A percentile compares a stretch with the other conserved stretches of the same genome.
Evolutionary conservation across 2,888 invertebrate genomes (phyloP).

Genomic region (Drosophila kambysellisi): DNA sequence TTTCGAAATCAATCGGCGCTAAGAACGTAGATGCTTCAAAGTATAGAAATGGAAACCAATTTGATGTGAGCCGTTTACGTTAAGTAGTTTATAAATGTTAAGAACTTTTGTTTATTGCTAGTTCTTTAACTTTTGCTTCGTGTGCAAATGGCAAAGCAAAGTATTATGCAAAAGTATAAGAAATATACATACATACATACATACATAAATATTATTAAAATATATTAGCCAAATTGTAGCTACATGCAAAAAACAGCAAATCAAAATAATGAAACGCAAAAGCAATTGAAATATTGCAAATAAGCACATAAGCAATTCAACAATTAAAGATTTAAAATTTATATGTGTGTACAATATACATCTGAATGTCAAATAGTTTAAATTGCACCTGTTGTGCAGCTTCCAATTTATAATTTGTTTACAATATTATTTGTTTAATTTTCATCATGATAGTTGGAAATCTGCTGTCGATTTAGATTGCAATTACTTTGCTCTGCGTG

Average conservation of each 20-base stretch:
- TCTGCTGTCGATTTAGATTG: slow-evolving; percentile 24
- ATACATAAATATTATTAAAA: slow-evolving; percentile 53
- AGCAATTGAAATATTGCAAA: slow-evolving; percentile 46
- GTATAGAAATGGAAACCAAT: slow-evolving; percentile 22
- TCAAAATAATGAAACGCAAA: slow-evolving; percentile 10
- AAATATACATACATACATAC: slow-evolving; percentile 38
- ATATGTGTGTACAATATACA: slow-evolving; percentile 29
- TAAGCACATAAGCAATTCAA: slow-evolving; percentile 47
- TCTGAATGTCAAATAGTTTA: slow-evolving; percentile 54
- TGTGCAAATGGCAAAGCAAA: slow-evolving; percentile 61
- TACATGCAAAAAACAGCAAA: slow-evolving; percentile 8
- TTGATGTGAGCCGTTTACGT: slow-evolving; percentile 71
- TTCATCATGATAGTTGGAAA: slow-evolving; percentile 2
- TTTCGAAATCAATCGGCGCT: not conserved
- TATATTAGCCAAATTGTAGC: slow-evolving; percentile 60
- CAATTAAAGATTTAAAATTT: slow-evolving; percentile 10
- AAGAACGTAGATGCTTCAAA: slow-evolving; percentile 4
- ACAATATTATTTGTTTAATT: slow-evolving; percentile 17
- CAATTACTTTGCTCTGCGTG: slow-evolving; percentile 55
- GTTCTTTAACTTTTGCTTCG: slow-evolving; percentile 62
- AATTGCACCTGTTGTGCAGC: slow-evolving; percentile 39
- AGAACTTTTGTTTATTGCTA: slow-evolving; percentile 67
- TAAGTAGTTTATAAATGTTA: slow-evolving; percentile 60
- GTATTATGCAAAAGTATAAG: slow-evolving; percentile 74
- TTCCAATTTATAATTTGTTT: slow-evolving; percentile 39